Evolutionary conservation across 2,888 invertebrate genomes (phyloP), one percentile per base, ranked within the genome.

Genomic region (Xestia ashworthii): DNA sequence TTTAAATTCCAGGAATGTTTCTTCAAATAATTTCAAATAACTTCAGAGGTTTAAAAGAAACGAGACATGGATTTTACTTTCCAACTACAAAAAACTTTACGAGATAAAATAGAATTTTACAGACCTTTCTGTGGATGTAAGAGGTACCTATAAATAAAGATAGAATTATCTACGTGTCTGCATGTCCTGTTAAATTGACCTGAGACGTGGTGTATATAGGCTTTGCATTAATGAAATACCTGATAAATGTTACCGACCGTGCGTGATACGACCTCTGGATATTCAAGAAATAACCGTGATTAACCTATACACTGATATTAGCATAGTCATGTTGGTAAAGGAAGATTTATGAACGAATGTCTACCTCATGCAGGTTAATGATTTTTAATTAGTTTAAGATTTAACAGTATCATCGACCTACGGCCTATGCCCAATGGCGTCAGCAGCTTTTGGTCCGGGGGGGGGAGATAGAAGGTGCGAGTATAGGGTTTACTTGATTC

Each of bases 1-100:
- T 58, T 41, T 68, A 58, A 48, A 48, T 78, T 50, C 14, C 14
- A 68, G 48, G 79, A 69, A 69, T 58, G 5, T 76, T 76, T 46
- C 19, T 60, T 69, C 32, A n/a, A 78, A n/a, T 69, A 69, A 14
- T 60, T 58, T 68, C 16, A 78, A 41, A 48, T 32, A 48, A 55
- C 58, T 58, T n/a, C 16, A 48, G 19, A 67, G n/a, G 78, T 67
- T 48, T 25, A 22, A 48, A 78, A 78, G 32, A 50, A 78, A 60
- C n/a, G 41, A 58, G 69, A 78, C 48, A 41, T 67, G 9, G 25
- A 38, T 48, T 32, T 48, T 41, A 58, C 12, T 75, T 76, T 19
- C 25, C 38, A 22, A 68, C 55, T 48, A 25, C 58, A 78, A 66
- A 78, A 50, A 48, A 41, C n/a, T 55, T 76, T 71, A 48, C 46